Percentiles rank a stretch among this genome's conserved stretches.
phyloP scores from a whole-genome alignment of 2,113 vertebrate genomes.

The Microtus pennsylvanicus region DNA sequence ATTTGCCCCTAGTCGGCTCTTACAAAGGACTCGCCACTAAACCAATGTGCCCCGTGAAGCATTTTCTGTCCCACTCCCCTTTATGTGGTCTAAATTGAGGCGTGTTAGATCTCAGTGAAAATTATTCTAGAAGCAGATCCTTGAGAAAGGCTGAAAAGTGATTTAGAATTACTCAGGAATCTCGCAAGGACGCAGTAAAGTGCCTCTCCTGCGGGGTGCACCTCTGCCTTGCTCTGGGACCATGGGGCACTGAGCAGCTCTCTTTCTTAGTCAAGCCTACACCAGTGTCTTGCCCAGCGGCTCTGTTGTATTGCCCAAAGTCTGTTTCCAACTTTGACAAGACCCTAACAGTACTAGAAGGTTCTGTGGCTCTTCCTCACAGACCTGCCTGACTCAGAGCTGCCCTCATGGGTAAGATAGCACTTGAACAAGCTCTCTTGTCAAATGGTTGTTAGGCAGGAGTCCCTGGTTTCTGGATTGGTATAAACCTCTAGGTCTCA shows the following conservation, averaged over 20 bases:
- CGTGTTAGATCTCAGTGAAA: conserved; percentile 50
- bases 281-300: background rate
- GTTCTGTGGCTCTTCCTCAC: background rate
- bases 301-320: background rate
- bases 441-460: background rate
- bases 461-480: conserved; percentile 34
- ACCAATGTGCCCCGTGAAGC: background rate
- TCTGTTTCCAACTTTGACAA: conserved; percentile 26
- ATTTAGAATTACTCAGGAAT: background rate
- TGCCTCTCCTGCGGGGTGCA: background rate
- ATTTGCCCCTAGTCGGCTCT: conserved; percentile 9
- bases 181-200: background rate
- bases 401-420: conserved; percentile 47
- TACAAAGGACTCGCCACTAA: conserved; percentile 24
- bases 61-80: conserved; percentile 8
- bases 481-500: background rate
- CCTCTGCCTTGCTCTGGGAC: background rate
- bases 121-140: conserved; percentile 60
- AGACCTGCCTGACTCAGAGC: background rate
- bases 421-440: background rate
- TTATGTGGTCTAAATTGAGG: conserved; percentile 48
- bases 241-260: background rate
- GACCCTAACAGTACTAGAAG: background rate
- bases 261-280: background rate
- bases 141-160: background rate